These are phyloP conservation scores for Branchinecta lindahli DNA, from an alignment of 1,140 invertebrate genomes.

Conservation along the genomic window DNA sequence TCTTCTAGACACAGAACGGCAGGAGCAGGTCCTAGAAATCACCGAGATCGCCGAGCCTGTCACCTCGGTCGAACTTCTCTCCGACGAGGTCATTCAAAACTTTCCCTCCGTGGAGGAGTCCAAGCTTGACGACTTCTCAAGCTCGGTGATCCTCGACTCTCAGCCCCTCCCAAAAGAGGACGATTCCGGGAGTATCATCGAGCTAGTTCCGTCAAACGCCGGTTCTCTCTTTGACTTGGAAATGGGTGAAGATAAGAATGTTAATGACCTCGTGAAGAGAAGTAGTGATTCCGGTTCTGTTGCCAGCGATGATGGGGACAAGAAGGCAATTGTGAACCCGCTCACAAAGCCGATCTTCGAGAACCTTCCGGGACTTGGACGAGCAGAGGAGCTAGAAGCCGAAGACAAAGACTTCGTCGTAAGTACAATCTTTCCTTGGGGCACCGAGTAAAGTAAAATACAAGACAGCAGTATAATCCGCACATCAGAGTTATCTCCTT, in stretches of 20 bases:
- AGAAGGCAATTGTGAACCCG: neutral
- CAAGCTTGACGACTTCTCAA: neutral
- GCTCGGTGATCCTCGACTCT: neutral
- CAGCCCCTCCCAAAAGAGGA: neutral
- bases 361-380: neutral
- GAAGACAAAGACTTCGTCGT: too few relatives aligned
- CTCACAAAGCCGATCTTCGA: neutral
- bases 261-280: constrained; percentile 1
- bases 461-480: too few relatives aligned
- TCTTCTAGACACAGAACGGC: too few relatives aligned
- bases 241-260: neutral
- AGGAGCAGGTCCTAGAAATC: neutral
- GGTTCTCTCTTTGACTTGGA: neutral
- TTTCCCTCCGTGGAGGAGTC: neutral
- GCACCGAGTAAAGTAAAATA: too few relatives aligned
- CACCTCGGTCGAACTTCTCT: neutral
- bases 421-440: too few relatives aligned
- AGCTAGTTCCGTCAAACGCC: neutral
- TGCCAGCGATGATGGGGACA: neutral
- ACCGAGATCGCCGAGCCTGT: neutral
- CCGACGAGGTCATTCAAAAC: neutral
- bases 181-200: neutral
- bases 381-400: neutral
- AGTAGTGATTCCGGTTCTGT: neutral
- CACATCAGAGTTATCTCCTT: too few relatives aligned